A percentile compares a stretch with the other conserved stretches of the same genome.
Conservation (phyloP, 2,888 invertebrate genomes). For the Spilarctia lutea region DNA sequence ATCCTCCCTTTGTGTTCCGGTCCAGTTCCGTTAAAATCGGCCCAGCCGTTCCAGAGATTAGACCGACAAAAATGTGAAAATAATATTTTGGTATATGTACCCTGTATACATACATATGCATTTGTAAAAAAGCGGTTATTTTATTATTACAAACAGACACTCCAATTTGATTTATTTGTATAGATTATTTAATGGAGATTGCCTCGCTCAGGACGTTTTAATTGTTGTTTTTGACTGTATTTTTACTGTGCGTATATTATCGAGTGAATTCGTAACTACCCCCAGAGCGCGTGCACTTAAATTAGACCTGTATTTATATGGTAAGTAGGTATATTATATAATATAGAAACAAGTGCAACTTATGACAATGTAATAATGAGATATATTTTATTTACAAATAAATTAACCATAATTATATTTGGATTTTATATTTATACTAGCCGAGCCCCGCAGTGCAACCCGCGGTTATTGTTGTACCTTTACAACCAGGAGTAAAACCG, state of each 20-base stretch:
- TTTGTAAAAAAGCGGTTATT: too few relatives aligned
- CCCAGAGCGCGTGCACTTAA: not conserved
- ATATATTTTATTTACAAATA: slow-evolving; percentile 46
- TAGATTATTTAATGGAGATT: not conserved
- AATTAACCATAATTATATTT: slow-evolving; percentile 3
- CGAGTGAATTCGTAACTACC: not conserved
- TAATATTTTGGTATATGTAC: too few relatives aligned
- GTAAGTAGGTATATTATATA: slow-evolving; percentile 2
- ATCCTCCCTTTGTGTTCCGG: too few relatives aligned
- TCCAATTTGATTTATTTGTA: not conserved
- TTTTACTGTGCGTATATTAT: not conserved
- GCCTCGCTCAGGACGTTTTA: not conserved
- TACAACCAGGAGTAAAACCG: too few relatives aligned
- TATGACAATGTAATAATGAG: slow-evolving; percentile 29
- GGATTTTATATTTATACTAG: slow-evolving; percentile 3
- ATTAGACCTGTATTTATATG: not conserved
- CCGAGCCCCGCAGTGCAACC: too few relatives aligned
- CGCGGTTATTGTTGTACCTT: too few relatives aligned
- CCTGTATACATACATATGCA: too few relatives aligned
- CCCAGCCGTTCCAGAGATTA: too few relatives aligned
- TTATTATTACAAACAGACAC: too few relatives aligned
- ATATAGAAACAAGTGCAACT: slow-evolving; percentile 46
- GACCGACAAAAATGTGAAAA: too few relatives aligned
- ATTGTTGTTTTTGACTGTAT: not conserved
- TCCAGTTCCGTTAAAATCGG: too few relatives aligned